Percentiles rank a stretch among this genome's conserved stretches.
phyloP scores from a whole-genome alignment of 2,797 vertebrate species.

The Aldrovandia affinis region DNA sequence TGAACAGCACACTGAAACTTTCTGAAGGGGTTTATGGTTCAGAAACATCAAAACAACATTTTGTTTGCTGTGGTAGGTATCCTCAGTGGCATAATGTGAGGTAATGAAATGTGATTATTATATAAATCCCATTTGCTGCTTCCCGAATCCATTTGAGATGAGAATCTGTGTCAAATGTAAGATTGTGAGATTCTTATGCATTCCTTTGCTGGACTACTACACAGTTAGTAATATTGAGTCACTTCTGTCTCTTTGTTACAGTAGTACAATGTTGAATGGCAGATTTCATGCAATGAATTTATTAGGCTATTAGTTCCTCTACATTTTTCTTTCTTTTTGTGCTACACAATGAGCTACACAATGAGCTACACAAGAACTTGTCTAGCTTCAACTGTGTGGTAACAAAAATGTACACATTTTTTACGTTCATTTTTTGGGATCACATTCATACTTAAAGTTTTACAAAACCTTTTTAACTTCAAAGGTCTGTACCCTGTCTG shows the following conservation, averaged over 20 bases:
- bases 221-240: conserved; percentile 25
- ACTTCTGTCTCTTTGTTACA: conserved; percentile 8
- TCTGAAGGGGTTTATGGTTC: conserved; percentile 53
- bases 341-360: not conserved
- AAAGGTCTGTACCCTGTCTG: not conserved
- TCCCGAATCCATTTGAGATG: conserved; percentile 57
- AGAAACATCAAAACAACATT: conserved; percentile 65
- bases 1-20: conserved; percentile 51
- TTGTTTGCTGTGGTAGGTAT: conserved; percentile 64
- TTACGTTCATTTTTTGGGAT: not conserved
- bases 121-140: conserved; percentile 68
- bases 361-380: not conserved
- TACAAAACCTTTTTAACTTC: not conserved
- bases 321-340: too few species aligned
- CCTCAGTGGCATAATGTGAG: conserved; percentile 66
- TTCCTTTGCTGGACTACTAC: conserved; percentile 27
- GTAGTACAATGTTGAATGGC: not conserved
- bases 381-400: conserved; percentile 21
- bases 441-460: not conserved
- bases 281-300: not conserved
- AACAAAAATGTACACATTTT: not conserved
- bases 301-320: not conserved
- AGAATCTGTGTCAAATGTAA: conserved; percentile 63
- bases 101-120: conserved; percentile 71
- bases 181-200: conserved; percentile 57